phyloP scores from a whole-genome alignment of 2,797 vertebrate species.

The Coilia nasus region DNA sequence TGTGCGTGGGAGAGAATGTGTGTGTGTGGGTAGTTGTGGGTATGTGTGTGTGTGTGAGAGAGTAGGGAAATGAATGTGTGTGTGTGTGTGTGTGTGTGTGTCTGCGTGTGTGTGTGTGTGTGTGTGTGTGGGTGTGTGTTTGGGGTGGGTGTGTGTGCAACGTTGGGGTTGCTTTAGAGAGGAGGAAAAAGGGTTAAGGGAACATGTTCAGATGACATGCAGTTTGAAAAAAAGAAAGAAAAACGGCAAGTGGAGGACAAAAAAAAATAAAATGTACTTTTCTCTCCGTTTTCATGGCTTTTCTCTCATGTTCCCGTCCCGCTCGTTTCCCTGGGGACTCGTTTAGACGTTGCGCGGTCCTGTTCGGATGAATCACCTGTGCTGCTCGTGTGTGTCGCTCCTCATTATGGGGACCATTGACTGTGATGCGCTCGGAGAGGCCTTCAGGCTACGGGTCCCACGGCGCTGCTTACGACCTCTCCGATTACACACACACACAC shows the following conservation, averaged over 20 bases:
- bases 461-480: constrained; percentile 54
- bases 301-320: background rate
- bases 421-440: constrained; percentile 56
- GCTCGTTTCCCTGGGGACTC: constrained; percentile 60
- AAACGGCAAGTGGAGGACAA: constrained; percentile 43
- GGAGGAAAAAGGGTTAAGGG: background rate
- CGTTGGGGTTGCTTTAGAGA: background rate
- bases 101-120: background rate
- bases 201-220: background rate
- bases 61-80: too few relatives aligned
- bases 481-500: constrained; percentile 51
- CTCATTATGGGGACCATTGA: constrained; percentile 66
- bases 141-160: background rate
- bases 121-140: background rate
- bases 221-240: constrained; percentile 36
- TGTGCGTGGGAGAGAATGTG: too few relatives aligned
- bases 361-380: constrained; percentile 64
- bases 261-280: background rate
- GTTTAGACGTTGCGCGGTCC: constrained; percentile 60
- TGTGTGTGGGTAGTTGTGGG: too few relatives aligned
- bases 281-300: background rate
- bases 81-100: background rate
- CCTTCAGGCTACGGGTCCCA: constrained; percentile 44
- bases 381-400: constrained; percentile 47
- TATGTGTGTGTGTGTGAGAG: background rate